Evolutionary conservation across 2,888 invertebrate species (phyloP).

Genomic region (Quadroppia sp.): DNA sequence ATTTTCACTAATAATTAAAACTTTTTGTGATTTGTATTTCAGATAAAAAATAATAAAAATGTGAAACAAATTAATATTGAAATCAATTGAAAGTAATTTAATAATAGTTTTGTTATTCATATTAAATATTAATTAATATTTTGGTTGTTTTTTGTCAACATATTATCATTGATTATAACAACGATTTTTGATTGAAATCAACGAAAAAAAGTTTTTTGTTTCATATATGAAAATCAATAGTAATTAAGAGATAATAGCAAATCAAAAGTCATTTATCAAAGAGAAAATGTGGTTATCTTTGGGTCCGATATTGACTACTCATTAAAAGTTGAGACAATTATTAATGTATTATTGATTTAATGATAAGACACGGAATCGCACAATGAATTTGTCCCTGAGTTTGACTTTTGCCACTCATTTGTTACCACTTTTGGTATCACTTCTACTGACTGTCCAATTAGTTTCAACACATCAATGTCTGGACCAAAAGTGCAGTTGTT

Average conservation of each 20-base stretch:
- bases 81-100: no score
- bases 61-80: no score
- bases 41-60: no score
- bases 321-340: neutral
- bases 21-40: no score
- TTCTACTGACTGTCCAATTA: neutral
- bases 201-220: neutral
- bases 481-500: neutral
- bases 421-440: neutral
- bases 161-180: neutral
- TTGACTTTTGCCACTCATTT: neutral
- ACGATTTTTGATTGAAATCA: no score
- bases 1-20: no score
- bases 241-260: conserved; percentile 12
- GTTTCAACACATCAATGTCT: neutral
- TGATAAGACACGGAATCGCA: conserved; percentile 1
- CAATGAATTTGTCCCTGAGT: conserved; percentile 2
- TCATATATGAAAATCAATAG: neutral
- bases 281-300: neutral
- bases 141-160: neutral
- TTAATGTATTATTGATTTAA: conserved; percentile 4
- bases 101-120: no score
- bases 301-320: neutral
- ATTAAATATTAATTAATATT: no score
- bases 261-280: no score